A percentile compares a stretch with the other conserved stretches of the same genome.
phyloP scores from a whole-genome alignment of 2,888 invertebrate genomes.

The Noctua janthe region DNA sequence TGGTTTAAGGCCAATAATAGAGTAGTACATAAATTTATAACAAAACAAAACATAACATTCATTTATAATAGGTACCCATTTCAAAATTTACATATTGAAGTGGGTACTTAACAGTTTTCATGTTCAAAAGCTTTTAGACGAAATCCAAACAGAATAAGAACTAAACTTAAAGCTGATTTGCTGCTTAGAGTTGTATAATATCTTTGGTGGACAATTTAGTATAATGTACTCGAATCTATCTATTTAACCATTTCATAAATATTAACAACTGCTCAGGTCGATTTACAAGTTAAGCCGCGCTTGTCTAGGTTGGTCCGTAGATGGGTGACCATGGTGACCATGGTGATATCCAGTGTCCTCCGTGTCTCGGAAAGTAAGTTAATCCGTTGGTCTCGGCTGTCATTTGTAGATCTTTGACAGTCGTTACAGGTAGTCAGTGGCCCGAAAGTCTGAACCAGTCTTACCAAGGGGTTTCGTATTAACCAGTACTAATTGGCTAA shows the following conservation, averaged over 20 bases:
- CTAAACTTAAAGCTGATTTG: background rate
- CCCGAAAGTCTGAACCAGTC: too few species aligned
- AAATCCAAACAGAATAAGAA: background rate
- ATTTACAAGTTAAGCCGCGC: background rate
- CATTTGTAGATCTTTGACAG: too few species aligned
- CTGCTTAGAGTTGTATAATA: background rate
- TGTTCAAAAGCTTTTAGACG: background rate
- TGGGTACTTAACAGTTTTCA: background rate
- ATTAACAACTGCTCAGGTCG: background rate
- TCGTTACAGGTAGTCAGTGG: too few species aligned
- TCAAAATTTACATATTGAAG: background rate
- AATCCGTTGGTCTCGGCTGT: too few species aligned
- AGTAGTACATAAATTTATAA: background rate
- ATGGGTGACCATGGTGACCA: background rate
- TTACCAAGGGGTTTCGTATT: too few species aligned
- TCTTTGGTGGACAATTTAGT: background rate
- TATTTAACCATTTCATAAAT: background rate
- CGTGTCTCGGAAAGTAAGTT: too few species aligned
- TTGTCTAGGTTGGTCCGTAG: background rate
- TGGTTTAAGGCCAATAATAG: conserved; percentile 15
- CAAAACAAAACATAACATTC: too few species aligned
- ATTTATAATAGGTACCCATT: background rate
- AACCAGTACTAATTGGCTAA: too few species aligned
- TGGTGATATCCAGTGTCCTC: too few species aligned
- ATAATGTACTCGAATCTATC: background rate